Percentiles rank a stretch among this genome's conserved stretches.
Evolutionary conservation across 2,888 invertebrate species (phyloP).

Genomic region (Euclidia mi): DNA sequence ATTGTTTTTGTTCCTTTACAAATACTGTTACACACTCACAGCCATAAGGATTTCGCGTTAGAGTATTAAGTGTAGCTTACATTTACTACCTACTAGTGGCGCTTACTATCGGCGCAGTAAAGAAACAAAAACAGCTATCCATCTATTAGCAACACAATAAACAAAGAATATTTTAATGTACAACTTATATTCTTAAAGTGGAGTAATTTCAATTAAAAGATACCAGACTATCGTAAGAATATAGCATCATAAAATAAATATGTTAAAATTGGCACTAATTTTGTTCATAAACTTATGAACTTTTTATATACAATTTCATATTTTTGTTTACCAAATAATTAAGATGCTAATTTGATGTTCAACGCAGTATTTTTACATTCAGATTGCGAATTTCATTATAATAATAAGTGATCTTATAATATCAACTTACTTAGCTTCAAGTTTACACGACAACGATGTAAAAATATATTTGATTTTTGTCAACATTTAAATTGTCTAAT

Average conservation of each 20-base stretch:
- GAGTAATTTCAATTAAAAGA: background rate
- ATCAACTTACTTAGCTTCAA: background rate
- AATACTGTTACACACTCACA: conserved; percentile 4
- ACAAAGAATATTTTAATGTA: background rate
- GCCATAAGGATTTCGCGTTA: background rate
- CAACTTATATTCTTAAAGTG: background rate
- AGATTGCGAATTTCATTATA: conserved; percentile 5
- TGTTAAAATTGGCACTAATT: conserved; percentile 58
- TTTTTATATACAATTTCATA: conserved; percentile 47
- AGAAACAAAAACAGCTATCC: conserved; percentile 1
- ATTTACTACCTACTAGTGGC: background rate
- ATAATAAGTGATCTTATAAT: background rate
- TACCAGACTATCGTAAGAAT: background rate
- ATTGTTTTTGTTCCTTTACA: conserved; percentile 4
- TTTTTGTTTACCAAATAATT: conserved; percentile 10
- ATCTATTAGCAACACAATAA: background rate
- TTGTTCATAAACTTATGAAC: conserved; percentile 30
- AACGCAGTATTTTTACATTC: background rate
- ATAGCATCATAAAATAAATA: conserved; percentile 37
- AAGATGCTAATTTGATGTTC: conserved; percentile 2
- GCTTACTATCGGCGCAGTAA: background rate
- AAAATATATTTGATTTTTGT: conserved; percentile 52
- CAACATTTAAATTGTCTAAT: conserved; percentile 36
- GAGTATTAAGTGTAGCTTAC: background rate
- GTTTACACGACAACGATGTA: conserved; percentile 47